Conservation (phyloP, 2,113 vertebrate species). For the Campylomormyrus numenius region DNA sequence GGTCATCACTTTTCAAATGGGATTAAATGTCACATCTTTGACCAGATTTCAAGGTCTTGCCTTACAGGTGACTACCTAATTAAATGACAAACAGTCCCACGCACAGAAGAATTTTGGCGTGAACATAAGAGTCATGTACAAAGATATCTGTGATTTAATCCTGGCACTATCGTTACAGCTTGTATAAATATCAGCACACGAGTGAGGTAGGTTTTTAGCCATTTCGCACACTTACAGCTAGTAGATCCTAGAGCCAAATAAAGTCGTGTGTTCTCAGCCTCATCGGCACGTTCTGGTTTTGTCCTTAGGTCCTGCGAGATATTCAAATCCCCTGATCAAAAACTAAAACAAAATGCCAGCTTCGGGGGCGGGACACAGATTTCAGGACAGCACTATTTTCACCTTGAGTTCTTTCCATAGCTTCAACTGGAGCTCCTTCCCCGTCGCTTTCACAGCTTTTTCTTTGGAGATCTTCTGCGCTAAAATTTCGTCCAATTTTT, state of each 20-base stretch:
- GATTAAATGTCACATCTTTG: not conserved
- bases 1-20: not conserved
- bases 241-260: slow-evolving; percentile 67
- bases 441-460: slow-evolving; percentile 66
- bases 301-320: slow-evolving; percentile 31
- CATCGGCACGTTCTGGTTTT: slow-evolving; percentile 53
- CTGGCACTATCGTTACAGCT: not conserved
- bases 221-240: slow-evolving; percentile 38
- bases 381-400: not conserved
- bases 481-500: slow-evolving; percentile 71
- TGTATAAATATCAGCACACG: not conserved
- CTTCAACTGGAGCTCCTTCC: slow-evolving; percentile 64
- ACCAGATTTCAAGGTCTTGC: not conserved
- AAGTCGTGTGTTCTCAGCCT: slow-evolving; percentile 69
- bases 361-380: not conserved
- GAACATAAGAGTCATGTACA: not conserved
- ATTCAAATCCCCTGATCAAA: slow-evolving; percentile 1
- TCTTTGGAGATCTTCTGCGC: slow-evolving; percentile 55
- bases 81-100: not conserved
- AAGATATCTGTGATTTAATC: not conserved
- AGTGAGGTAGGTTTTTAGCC: not conserved
- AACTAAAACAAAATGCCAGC: not conserved
- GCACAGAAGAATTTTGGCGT: not conserved
- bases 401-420: slow-evolving; percentile 54
- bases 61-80: not conserved